These are phyloP conservation scores for Eolophus roseicapilla DNA, from an alignment of 2,113 vertebrate species.

Conservation along the genomic window DNA sequence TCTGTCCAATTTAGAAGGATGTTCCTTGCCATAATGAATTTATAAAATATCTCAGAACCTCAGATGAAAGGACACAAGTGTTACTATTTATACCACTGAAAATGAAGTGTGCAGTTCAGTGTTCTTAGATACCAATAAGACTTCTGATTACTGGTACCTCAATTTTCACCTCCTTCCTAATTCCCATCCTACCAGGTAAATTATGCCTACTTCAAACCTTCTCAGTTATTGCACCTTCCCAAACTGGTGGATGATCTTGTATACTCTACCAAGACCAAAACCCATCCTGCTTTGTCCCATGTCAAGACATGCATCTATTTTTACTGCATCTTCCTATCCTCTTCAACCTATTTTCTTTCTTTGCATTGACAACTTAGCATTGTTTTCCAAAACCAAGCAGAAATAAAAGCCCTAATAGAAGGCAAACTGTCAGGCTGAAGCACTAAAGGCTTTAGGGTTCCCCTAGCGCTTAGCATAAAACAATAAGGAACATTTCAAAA, in stretches of 20 bases:
- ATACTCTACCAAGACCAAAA: not conserved
- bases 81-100: not conserved
- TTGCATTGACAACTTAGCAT: not conserved
- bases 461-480: not conserved
- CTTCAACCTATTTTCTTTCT: not conserved
- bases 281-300: not conserved
- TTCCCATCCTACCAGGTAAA: not conserved
- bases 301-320: not conserved
- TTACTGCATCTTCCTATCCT: not conserved
- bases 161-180: not conserved
- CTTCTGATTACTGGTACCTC: not conserved
- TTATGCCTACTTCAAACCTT: not conserved
- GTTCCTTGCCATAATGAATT: not conserved
- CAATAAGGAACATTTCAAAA: not conserved
- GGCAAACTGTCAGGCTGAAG: not conserved
- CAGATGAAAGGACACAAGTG: not conserved
- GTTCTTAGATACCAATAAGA: not conserved
- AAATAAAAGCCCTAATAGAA: constrained; percentile 5
- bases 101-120: not conserved
- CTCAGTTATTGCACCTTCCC: not conserved
- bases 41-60: not conserved
- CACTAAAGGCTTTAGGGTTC: constrained; percentile 1
- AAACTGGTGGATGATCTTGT: not conserved
- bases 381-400: not conserved
- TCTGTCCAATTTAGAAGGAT: not conserved